Evolutionary conservation across 2,113 vertebrate species (phyloP).

Genomic region (Anguilla japonica): DNA sequence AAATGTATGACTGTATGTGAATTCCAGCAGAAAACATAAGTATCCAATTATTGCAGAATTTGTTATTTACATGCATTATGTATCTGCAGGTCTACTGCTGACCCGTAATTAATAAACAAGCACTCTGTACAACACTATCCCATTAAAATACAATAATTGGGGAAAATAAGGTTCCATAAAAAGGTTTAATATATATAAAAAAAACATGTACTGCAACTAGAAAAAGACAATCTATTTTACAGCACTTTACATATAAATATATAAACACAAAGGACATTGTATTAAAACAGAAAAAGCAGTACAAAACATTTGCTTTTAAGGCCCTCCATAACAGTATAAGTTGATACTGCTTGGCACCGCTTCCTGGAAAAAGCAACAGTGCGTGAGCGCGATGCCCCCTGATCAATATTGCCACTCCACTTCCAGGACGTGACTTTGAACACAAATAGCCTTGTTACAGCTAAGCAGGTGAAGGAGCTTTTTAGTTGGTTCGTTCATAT

Average conservation of each 20-base stretch:
- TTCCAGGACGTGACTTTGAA: not conserved
- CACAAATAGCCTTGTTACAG: not conserved
- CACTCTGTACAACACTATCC: not conserved
- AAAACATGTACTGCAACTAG: not conserved
- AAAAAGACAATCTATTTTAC: constrained; percentile 37
- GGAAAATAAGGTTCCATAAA: constrained; percentile 10
- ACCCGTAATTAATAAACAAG: not conserved
- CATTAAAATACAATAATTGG: not conserved
- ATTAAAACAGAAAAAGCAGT: not conserved
- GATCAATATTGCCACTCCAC: not conserved
- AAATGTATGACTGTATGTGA: no score
- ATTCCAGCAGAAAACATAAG: no score
- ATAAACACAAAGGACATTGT: constrained; percentile 12
- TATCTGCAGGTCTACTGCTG: not conserved
- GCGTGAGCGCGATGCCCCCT: not conserved
- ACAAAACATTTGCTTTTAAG: not conserved
- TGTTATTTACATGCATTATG: not conserved
- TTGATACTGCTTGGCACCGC: not conserved
- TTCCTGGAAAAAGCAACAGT: constrained; percentile 5
- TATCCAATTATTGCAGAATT: no score
- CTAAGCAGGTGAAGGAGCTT: no score
- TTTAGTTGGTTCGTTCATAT: no score
- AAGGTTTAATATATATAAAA: constrained; percentile 53
- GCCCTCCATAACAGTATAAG: not conserved
- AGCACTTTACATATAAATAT: constrained; percentile 53